Percentiles rank a stretch among this genome's conserved stretches.
Evolutionary conservation across 30 jellyfish, hydroid and myxozoan species (phyloP).

Genomic region (Turritopsis dohrnii): DNA sequence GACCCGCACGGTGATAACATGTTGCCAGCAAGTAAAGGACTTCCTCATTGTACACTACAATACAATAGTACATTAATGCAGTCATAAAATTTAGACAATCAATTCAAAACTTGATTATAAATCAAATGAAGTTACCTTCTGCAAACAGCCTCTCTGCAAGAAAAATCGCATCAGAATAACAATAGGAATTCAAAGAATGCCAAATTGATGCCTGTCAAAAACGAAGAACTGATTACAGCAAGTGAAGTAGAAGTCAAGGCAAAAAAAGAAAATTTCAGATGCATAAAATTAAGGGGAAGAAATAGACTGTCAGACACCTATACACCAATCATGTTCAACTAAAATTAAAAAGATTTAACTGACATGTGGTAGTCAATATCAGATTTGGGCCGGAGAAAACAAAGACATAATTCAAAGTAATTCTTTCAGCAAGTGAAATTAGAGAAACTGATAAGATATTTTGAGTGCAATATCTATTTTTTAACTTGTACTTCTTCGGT

Average conservation of each 20-base stretch:
- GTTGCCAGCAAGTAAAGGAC: slow-evolving; percentile 68
- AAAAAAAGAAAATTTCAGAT: not conserved
- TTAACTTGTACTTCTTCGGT: no score
- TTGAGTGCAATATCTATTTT: no score
- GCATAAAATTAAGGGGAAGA: no score
- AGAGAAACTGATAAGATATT: no score
- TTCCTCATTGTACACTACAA: slow-evolving; percentile 65
- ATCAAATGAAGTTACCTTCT: slow-evolving; percentile 74
- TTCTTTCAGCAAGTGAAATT: no score
- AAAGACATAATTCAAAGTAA: no score
- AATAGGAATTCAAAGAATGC: slow-evolving; percentile 75
- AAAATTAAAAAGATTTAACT: no score
- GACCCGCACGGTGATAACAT: slow-evolving; percentile 75
- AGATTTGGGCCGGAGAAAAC: no score
- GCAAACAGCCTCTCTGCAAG: slow-evolving; percentile 95
- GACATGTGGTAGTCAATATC: no score
- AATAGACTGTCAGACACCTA: not conserved
- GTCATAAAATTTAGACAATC: no score
- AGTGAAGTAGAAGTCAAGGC: no score
- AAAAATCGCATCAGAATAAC: slow-evolving; percentile 78
- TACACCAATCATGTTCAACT: not conserved
- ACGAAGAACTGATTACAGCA: no score
- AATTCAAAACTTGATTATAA: not conserved
- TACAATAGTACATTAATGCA: not conserved
- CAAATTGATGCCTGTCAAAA: slow-evolving; percentile 68